Conservation (phyloP, 2,797 vertebrate genomes). For the Anas bahamensis region DNA sequence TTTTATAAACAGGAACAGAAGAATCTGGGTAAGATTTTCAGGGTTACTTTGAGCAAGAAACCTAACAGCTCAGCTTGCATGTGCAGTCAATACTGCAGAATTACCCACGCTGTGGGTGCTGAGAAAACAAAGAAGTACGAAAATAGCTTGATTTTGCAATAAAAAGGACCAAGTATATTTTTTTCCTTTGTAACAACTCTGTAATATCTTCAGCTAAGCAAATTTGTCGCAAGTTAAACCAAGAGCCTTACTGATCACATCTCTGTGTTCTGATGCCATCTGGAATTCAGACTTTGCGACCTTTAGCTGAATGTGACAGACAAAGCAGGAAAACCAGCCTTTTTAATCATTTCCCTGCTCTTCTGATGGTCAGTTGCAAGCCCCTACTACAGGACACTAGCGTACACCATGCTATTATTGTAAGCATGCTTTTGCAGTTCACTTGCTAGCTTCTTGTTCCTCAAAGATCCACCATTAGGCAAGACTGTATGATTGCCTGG, state of each 20-base stretch:
- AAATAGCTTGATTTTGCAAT: background rate
- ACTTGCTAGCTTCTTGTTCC: background rate
- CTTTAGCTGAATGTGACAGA: rapidly evolving
- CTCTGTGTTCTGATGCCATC: background rate
- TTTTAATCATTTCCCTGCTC: background rate
- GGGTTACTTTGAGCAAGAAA: background rate
- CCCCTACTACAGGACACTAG: rapidly evolving
- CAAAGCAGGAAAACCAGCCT: background rate
- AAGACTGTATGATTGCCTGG: rapidly evolving
- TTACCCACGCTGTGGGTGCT: too few relatives aligned
- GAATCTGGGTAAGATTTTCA: background rate
- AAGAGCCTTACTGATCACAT: background rate
- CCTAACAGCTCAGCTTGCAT: background rate
- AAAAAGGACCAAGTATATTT: background rate
- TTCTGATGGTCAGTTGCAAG: background rate
- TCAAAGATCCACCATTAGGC: rapidly evolving
- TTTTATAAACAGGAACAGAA: background rate
- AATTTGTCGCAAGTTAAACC: background rate
- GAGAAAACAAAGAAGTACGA: background rate
- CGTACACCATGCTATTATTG: rapidly evolving
- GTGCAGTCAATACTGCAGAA: background rate
- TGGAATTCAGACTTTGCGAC: background rate
- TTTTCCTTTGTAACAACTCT: background rate
- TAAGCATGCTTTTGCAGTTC: rapidly evolving
- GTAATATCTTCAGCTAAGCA: background rate